Conservation (phyloP, 2,113 vertebrate genomes). For the Odocoileus hemionus region DNA sequence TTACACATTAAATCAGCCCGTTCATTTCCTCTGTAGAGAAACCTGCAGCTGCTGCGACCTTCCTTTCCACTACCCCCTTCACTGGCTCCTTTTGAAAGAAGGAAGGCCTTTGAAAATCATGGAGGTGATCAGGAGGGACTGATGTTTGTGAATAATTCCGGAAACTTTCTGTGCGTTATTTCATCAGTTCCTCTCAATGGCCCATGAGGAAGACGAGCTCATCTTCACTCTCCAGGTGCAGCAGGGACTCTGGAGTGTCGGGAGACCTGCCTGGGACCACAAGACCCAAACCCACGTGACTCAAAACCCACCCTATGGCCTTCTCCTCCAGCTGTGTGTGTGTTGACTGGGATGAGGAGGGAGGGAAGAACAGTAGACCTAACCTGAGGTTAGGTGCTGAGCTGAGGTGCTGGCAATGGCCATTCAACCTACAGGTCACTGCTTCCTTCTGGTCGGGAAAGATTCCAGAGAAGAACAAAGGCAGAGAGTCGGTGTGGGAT, state of each 20-base stretch:
- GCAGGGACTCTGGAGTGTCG: background rate
- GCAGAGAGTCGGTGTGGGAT: background rate
- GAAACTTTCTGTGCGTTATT: background rate
- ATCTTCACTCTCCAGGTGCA: background rate
- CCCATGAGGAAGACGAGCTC: background rate
- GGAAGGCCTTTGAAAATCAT: background rate
- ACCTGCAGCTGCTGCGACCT: background rate
- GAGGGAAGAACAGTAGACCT: background rate
- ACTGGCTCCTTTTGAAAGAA: background rate
- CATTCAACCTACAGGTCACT: background rate
- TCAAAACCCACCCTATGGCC: background rate
- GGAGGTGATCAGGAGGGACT: background rate
- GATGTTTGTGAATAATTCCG: background rate
- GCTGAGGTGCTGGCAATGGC: background rate
- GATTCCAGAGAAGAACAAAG: background rate
- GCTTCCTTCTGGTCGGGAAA: background rate
- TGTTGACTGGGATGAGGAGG: background rate
- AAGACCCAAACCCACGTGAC: background rate
- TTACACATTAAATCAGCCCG: background rate
- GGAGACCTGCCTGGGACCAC: background rate
- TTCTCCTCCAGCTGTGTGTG: background rate
- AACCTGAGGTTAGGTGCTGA: background rate
- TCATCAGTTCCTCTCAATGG: background rate
- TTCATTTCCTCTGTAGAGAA: background rate
- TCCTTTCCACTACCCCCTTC: background rate